These are phyloP conservation scores for Phengaris alcon DNA, from an alignment of 2,888 invertebrate genomes.

Conservation along the genomic window DNA sequence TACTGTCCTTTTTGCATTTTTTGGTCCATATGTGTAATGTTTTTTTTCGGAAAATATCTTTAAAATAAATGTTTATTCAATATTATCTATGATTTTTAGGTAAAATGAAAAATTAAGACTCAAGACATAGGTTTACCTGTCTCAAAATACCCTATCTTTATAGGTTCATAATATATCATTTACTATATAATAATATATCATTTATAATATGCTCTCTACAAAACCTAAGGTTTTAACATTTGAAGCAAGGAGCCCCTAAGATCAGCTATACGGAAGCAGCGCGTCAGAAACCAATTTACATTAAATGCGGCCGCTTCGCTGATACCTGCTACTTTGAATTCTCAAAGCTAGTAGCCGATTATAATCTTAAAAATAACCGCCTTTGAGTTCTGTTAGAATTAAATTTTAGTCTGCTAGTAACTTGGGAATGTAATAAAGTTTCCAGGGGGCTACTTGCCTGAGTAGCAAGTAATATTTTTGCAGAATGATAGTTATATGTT, in stretches of 20 bases:
- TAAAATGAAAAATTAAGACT: too few species aligned
- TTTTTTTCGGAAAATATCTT: too few species aligned
- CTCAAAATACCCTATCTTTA: too few species aligned
- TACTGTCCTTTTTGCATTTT: too few species aligned
- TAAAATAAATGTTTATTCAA: too few species aligned
- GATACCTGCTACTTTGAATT: conserved; percentile 64
- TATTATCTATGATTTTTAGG: too few species aligned
- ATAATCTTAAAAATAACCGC: conserved; percentile 44
- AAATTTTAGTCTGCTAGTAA: neutral
- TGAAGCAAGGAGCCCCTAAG: conserved; percentile 43
- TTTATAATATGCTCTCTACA: neutral
- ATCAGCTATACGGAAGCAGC: conserved; percentile 59
- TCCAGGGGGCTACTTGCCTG: neutral
- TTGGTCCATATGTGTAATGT: too few species aligned
- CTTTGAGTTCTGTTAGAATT: conserved; percentile 21
- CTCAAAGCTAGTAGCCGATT: conserved; percentile 42
- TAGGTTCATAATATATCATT: neutral
- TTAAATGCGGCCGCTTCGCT: conserved; percentile 71
- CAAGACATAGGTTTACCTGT: too few species aligned
- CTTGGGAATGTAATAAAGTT: neutral
- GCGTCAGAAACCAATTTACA: conserved; percentile 69
- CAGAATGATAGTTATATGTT: neutral
- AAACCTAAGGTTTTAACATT: neutral
- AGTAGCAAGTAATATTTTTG: neutral
- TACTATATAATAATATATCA: neutral